phyloP scores from a whole-genome alignment of 2,113 vertebrate genomes.

The Delphinus delphis region DNA sequence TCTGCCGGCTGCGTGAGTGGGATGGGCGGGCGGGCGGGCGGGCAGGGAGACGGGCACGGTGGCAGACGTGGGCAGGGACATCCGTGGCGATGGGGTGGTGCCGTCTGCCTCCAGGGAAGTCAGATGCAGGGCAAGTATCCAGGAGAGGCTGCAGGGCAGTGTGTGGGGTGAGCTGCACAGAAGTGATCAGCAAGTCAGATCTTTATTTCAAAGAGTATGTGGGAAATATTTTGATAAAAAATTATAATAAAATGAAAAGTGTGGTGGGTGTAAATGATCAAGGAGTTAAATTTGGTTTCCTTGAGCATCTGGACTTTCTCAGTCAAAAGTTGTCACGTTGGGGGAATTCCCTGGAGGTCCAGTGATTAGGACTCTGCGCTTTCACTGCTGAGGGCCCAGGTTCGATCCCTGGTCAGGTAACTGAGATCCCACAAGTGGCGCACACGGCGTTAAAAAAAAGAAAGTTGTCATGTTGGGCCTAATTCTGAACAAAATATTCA shows the following conservation, averaged over 20 bases:
- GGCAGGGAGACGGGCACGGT: too few relatives aligned
- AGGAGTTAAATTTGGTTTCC: neutral
- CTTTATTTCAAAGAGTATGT: neutral
- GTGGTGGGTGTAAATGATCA: neutral
- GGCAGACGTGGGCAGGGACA: neutral
- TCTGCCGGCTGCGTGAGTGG: slow-evolving; percentile 95
- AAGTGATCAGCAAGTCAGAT: neutral
- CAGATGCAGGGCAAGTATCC: fast-evolving
- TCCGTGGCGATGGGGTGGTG: too few relatives aligned
- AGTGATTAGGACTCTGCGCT: too few relatives aligned
- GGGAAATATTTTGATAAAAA: neutral
- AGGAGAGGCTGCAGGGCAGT: too few relatives aligned
- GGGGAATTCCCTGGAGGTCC: too few relatives aligned
- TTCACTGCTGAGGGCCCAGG: too few relatives aligned
- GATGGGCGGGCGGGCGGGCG: fast-evolving
- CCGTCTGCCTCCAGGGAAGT: neutral
- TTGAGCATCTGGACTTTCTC: neutral
- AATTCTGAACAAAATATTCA: neutral
- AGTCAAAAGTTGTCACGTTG: neutral
- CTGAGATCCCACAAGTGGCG: too few relatives aligned
- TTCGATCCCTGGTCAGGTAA: too few relatives aligned
- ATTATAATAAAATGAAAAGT: neutral
- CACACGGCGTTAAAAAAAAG: too few relatives aligned
- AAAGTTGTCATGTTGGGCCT: neutral
- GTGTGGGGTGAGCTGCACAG: neutral